These are phyloP conservation scores for Latrodectus elegans DNA, from an alignment of 2,888 invertebrate species.

Conservation along the genomic window DNA sequence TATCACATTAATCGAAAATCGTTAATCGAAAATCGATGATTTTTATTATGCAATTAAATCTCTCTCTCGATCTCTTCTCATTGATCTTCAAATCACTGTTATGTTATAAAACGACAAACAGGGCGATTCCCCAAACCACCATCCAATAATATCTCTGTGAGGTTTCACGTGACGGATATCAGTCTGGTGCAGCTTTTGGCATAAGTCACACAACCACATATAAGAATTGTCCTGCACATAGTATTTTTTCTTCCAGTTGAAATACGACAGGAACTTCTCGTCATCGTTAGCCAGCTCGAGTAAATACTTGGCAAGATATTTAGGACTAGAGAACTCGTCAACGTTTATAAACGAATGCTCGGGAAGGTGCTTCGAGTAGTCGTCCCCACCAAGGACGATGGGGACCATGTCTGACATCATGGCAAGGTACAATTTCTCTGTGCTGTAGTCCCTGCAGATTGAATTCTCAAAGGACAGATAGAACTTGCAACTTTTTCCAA, in stretches of 20 bases:
- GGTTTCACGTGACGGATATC: neutral
- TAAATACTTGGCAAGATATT: conserved; percentile 59
- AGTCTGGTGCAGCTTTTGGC: conserved; percentile 24
- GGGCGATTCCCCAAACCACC: conserved; percentile 31
- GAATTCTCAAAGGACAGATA: conserved; percentile 75
- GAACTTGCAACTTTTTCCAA: conserved; percentile 74
- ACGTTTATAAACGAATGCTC: conserved; percentile 69
- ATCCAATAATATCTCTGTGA: conserved; percentile 6
- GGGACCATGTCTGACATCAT: conserved; percentile 71
- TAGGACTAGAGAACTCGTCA: conserved; percentile 39
- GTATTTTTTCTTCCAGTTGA: conserved; percentile 43
- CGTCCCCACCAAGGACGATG: conserved; percentile 69
- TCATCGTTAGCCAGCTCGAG: neutral
- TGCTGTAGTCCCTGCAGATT: conserved; percentile 75
- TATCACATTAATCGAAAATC: no score
- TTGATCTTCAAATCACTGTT: no score
- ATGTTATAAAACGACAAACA: no score
- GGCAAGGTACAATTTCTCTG: conserved; percentile 75
- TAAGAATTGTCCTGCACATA: conserved; percentile 1
- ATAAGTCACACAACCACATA: conserved; percentile 57
- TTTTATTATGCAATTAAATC: no score
- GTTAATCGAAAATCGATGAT: no score
- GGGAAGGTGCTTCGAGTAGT: conserved; percentile 63
- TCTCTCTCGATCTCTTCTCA: no score
- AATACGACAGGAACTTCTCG: conserved; percentile 30